Evolutionary conservation across 2,888 invertebrate genomes (phyloP).

Genomic region (Diloba caeruleocephala): DNA sequence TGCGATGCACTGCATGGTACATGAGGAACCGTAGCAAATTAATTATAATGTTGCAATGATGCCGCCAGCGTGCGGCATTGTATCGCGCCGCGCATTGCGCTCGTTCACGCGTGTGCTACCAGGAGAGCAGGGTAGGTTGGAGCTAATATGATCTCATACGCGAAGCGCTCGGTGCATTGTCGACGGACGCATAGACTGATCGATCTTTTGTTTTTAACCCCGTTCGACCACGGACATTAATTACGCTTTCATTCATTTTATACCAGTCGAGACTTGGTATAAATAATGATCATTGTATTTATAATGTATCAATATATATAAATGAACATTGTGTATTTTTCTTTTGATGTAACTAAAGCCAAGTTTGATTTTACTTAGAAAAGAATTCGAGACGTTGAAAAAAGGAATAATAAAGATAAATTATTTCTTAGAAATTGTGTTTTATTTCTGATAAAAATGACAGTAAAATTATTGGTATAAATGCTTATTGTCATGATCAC

Average conservation of each 20-base stretch:
- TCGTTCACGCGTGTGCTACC: conserved; percentile 18
- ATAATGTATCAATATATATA: conserved; percentile 81
- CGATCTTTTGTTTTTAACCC: conserved; percentile 53
- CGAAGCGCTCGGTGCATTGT: conserved; percentile 64
- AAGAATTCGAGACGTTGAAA: conserved; percentile 86
- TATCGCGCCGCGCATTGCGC: conserved; percentile 19
- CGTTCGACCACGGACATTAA: conserved; percentile 45
- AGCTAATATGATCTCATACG: conserved; percentile 74
- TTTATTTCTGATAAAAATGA: conserved; percentile 70
- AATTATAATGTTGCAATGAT: conserved; percentile 17
- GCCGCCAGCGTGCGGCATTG: conserved; percentile 4
- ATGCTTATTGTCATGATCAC: conserved; percentile 57
- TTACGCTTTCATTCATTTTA: conserved; percentile 62
- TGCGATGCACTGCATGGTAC: conserved; percentile 23
- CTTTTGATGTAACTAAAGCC: conserved; percentile 88
- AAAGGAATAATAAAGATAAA: conserved; percentile 87
- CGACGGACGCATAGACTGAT: conserved; percentile 74
- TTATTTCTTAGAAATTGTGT: conserved; percentile 86
- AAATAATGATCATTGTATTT: conserved; percentile 72
- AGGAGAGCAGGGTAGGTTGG: conserved; percentile 36
- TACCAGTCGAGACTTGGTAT: conserved; percentile 73
- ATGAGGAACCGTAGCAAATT: conserved; percentile 19
- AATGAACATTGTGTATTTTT: conserved; percentile 87
- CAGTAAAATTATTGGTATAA: conserved; percentile 29
- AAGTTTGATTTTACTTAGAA: conserved; percentile 88